Conservation (phyloP, 2,888 invertebrate species). For the Scaptomyza polygonia region DNA sequence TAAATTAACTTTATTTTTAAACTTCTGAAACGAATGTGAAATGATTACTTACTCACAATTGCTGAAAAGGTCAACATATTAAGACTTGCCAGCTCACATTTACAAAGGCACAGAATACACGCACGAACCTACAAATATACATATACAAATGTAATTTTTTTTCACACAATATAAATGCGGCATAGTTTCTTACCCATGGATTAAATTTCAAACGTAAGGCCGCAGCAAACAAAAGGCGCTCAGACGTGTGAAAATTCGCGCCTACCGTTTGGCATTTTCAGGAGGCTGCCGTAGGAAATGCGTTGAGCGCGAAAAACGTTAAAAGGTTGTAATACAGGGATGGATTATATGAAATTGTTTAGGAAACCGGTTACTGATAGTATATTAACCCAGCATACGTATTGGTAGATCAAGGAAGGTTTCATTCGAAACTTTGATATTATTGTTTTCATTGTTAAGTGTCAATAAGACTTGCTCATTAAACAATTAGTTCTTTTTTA, state of each 20-base stretch:
- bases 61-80: conserved; percentile 59
- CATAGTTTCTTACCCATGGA: conserved; percentile 53
- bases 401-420: no score
- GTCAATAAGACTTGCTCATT: no score
- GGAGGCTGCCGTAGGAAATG: conserved; percentile 46
- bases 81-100: background rate
- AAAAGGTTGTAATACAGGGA: no score
- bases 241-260: conserved; percentile 50
- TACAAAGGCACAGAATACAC: background rate
- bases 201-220: conserved; percentile 47
- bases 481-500: no score
- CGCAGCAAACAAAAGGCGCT: conserved; percentile 51
- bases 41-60: conserved; percentile 10
- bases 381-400: no score
- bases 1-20: conserved; percentile 5
- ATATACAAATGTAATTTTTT: conserved; percentile 33
- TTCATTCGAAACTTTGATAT: no score
- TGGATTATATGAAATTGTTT: no score
- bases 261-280: conserved; percentile 49
- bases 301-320: conserved; percentile 35
- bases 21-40: no score
- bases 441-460: no score
- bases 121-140: background rate
- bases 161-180: conserved; percentile 61
- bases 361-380: no score